phyloP scores from a whole-genome alignment of 2,113 vertebrate species.

The Pteronura brasiliensis region DNA sequence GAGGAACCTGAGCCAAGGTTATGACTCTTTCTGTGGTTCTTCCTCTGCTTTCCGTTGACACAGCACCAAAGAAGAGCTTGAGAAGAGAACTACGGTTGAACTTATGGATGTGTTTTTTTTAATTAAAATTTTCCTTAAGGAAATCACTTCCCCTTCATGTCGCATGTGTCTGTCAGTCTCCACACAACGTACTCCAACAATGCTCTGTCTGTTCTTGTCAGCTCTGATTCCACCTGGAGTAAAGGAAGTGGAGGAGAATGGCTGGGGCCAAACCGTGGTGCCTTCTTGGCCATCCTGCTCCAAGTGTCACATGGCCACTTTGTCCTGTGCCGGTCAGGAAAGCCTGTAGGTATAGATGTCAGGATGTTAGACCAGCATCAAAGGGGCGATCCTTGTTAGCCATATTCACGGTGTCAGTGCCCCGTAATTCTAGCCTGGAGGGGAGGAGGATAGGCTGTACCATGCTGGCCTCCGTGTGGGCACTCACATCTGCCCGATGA shows the following conservation, averaged over 20 bases:
- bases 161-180: accelerated
- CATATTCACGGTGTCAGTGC: accelerated
- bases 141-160: accelerated
- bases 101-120: not conserved
- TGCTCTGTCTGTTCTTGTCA: accelerated
- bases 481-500: accelerated
- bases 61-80: not conserved
- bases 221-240: accelerated
- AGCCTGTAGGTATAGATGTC: accelerated
- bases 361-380: accelerated
- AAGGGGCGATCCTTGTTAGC: accelerated
- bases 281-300: accelerated
- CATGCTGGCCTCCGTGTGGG: accelerated
- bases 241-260: accelerated
- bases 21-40: not conserved
- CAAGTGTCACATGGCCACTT: accelerated
- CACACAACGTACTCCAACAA: accelerated
- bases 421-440: accelerated
- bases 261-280: accelerated
- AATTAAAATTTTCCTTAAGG: too few species aligned
- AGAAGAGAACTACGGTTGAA: not conserved
- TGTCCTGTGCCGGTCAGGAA: accelerated
- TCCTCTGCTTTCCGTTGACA: too few species aligned
- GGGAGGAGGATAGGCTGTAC: accelerated
- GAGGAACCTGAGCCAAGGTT: too few species aligned